Evolutionary conservation across 2,888 invertebrate genomes (phyloP).

Genomic region (Drosophila anomalata): DNA sequence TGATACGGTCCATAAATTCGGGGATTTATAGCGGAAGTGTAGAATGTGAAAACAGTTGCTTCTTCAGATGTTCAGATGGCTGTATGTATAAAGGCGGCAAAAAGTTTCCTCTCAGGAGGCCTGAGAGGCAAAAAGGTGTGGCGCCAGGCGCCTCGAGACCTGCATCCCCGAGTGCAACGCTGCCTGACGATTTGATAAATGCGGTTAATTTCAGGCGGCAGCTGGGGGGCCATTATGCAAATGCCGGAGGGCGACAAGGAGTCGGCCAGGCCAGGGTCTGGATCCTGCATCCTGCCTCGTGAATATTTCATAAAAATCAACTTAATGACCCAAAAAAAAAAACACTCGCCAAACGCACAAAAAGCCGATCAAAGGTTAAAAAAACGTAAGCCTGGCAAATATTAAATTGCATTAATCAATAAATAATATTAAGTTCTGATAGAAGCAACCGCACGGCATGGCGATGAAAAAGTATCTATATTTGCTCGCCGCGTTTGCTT

Average conservation of each 20-base stretch:
- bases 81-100: slow-evolving; percentile 17
- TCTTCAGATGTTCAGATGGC: slow-evolving; percentile 21
- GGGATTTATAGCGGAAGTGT: slow-evolving; percentile 76
- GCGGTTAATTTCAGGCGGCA: slow-evolving; percentile 56
- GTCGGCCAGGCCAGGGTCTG: slow-evolving; percentile 12
- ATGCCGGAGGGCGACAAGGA: slow-evolving; percentile 33
- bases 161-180: slow-evolving; percentile 6
- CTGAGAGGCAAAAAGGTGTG: slow-evolving; percentile 2
- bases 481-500: slow-evolving; percentile 48
- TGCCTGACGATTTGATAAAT: slow-evolving; percentile 64
- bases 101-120: slow-evolving; percentile 23
- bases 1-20: slow-evolving; percentile 77
- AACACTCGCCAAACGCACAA: slow-evolving; percentile 20
- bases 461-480: slow-evolving; percentile 7
- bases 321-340: slow-evolving; percentile 46
- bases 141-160: slow-evolving; percentile 3
- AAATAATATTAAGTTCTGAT: slow-evolving; percentile 1
- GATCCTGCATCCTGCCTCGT: slow-evolving; percentile 12
- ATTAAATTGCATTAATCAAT: slow-evolving; percentile 3
- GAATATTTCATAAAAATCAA: slow-evolving; percentile 47
- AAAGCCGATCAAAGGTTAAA: slow-evolving; percentile 8
- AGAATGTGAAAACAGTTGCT: slow-evolving; percentile 75
- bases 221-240: slow-evolving; percentile 68
- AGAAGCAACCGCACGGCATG: not conserved
- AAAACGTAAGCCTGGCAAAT: slow-evolving; percentile 20